Evolutionary conservation across 2,797 vertebrate genomes (phyloP).

Genomic region (Tympanoctomys barrerae): DNA sequence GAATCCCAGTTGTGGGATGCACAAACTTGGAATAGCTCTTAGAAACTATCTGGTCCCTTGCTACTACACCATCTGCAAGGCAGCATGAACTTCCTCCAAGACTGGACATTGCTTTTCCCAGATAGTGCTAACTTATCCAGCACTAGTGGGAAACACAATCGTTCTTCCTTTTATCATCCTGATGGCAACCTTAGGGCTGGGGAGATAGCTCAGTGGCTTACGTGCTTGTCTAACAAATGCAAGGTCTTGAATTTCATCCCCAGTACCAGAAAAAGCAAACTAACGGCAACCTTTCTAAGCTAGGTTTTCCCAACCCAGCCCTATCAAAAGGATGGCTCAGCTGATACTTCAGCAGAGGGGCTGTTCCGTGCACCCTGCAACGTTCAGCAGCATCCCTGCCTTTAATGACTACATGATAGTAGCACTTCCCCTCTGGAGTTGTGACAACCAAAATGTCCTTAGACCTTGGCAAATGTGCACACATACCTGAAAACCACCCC

Average conservation of each 20-base stretch:
- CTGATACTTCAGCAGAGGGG: neutral
- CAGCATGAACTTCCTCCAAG: neutral
- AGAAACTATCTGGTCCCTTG: neutral
- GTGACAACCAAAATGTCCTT: neutral
- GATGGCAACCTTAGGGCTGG: neutral
- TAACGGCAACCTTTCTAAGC: neutral
- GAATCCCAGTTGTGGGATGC: no score
- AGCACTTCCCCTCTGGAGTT: neutral
- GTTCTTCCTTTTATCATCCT: neutral
- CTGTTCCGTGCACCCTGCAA: neutral
- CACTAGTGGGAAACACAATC: neutral
- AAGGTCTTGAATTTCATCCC: no score
- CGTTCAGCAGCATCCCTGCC: neutral
- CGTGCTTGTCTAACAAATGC: no score
- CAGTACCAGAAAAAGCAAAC: no score
- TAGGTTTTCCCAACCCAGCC: neutral
- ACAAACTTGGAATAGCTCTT: neutral
- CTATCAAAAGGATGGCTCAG: neutral
- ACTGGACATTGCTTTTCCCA: neutral
- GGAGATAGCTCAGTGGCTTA: no score
- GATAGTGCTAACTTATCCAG: neutral
- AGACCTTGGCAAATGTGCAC: neutral
- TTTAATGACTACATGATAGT: neutral
- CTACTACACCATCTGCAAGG: fast-evolving
- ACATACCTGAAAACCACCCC: neutral